Base-by-base conservation (phyloP, 2,797 vertebrate species). In the Odontamblyopus rebecca region DNA sequence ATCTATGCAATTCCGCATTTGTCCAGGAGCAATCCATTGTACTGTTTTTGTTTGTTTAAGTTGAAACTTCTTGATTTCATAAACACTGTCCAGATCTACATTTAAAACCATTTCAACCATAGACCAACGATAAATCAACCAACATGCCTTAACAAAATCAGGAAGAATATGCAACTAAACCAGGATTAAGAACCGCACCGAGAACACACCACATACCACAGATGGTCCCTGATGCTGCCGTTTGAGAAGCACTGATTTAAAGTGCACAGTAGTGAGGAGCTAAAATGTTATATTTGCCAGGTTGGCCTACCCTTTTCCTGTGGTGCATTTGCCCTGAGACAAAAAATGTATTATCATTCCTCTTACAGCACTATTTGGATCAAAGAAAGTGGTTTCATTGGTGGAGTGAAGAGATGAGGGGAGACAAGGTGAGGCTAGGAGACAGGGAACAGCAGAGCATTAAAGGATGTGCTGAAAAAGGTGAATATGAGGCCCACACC, bases 321-420 rank as follows among this genome's bases (percentile, higher is more conserved):
- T 32, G 69, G 79, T 75, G 66, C 62, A 82, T 76, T 74, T 72
- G 65, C 59, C 62, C 61, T 68, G 73, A 78, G 65, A 77, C 38
- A 59, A 67, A 65, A 64, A 72, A 65, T 70, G 60, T 70, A 50
- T 61, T 75, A 53, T 75, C 75, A 44, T 75, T 77, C 59, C 50
- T 67, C 18, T 76, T 68, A 53, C 63, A 62, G 30, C 13, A 68
- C 51, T 69, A 19, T 76, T 64, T 81, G 72, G 76, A 81, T 77
- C 68, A 75, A 71, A 81, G 70, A 54, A 57, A 60, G 44, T 71
- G 61, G 74, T 73, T 71, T 50, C 70, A 73, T 57, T 38, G 66
- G 41, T 61, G 67, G 67, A 38, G 71, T 68, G 32, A 26, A 63
- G 67, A 67, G 67, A 26, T 4, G 59, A 57, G 30, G 32, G n/a